Percentiles rank a stretch among this genome's conserved stretches.
phyloP scores from a whole-genome alignment of 1,140 invertebrate species.

The Alviniconcha marisindica region DNA sequence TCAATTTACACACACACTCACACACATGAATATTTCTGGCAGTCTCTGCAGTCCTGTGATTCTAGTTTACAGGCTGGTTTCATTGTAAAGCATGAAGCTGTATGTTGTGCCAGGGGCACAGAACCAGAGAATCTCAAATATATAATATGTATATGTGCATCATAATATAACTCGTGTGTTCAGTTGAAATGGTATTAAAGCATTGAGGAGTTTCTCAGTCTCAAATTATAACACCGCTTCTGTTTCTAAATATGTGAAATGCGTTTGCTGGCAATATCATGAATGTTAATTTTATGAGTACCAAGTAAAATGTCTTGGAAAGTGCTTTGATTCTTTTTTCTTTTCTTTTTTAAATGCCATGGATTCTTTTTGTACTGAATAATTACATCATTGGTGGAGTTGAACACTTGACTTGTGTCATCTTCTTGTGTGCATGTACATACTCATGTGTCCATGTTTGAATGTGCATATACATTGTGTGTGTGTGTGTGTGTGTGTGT shows the following conservation, averaged over 20 bases:
- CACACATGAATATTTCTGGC: too few species aligned
- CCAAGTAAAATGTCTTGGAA: slow-evolving; percentile 21
- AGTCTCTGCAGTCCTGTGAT: too few species aligned
- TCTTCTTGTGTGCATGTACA: neutral
- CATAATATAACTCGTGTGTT: too few species aligned
- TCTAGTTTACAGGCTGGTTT: too few species aligned
- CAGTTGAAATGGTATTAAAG: neutral
- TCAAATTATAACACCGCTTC: too few species aligned
- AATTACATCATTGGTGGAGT: slow-evolving; percentile 12
- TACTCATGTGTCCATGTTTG: neutral
- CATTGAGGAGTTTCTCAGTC: neutral
- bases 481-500: slow-evolving; percentile 4
- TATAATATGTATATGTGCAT: too few species aligned
- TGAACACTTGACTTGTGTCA: neutral
- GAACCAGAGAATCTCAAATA: too few species aligned
- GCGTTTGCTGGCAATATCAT: neutral
- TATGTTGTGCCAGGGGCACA: too few species aligned
- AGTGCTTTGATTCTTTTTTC: slow-evolving; percentile 14
- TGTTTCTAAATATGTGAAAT: neutral
- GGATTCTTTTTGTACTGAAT: neutral
- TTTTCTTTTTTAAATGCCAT: slow-evolving; percentile 6
- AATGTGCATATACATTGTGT: too few species aligned
- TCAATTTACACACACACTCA: too few species aligned
- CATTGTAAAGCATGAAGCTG: too few species aligned
- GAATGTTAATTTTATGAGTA: neutral